Conservation (phyloP, 1,140 invertebrate genomes). For the Anadara kagoshimensis region DNA sequence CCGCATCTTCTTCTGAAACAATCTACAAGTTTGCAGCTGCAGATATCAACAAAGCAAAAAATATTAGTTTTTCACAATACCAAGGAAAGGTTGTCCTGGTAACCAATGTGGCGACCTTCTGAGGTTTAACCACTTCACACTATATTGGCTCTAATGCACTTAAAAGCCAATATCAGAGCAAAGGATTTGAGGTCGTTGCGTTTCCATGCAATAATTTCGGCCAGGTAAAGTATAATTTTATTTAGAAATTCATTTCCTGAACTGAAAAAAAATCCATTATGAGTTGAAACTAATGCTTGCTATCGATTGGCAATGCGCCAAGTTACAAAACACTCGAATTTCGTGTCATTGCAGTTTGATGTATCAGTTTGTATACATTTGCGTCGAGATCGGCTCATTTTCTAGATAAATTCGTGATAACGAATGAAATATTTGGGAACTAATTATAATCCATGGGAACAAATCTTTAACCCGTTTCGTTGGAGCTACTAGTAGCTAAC, state of each 20-base stretch:
- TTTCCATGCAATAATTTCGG: constrained; percentile 78
- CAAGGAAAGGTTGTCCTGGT: constrained; percentile 72
- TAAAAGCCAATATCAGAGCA: constrained; percentile 57
- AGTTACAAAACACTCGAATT: no score
- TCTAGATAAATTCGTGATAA: no score
- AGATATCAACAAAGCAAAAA: constrained; percentile 52
- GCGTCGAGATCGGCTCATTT: no score
- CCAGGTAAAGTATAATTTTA: constrained; percentile 56
- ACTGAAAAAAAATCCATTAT: no score
- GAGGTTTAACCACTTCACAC: constrained; percentile 69
- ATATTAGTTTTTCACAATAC: constrained; percentile 67
- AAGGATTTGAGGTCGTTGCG: constrained; percentile 74
- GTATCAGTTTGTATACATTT: no score
- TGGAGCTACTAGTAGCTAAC: no score
- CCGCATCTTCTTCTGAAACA: constrained; percentile 33
- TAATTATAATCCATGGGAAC: no score
- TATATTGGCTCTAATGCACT: constrained; percentile 73
- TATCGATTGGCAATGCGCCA: no score
- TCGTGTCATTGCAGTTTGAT: no score
- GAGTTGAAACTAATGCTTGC: no score
- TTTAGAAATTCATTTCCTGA: not conserved
- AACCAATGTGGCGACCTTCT: constrained; percentile 78
- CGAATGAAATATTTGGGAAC: no score
- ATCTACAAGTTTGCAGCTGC: constrained; percentile 56
- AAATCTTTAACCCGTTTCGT: no score